Conservation (phyloP, 2,113 vertebrate species). For the Megaceryle maxima region DNA sequence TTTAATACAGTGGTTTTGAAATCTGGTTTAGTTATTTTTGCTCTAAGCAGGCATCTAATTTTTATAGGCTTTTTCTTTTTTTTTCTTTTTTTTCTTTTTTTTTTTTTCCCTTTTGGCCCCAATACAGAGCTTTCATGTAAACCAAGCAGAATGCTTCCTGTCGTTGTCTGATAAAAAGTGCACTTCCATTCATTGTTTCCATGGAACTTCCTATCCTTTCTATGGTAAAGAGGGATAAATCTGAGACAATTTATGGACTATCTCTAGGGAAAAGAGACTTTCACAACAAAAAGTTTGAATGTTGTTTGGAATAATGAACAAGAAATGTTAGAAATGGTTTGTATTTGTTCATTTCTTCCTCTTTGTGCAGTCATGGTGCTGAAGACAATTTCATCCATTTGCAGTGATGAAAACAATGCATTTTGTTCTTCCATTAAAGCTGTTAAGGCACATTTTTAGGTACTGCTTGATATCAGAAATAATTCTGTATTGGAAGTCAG, state of each 20-base stretch:
- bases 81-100: background rate
- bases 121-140: slow-evolving; percentile 52
- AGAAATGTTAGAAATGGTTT: background rate
- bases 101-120: slow-evolving; percentile 34
- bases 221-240: slow-evolving; percentile 58
- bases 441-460: background rate
- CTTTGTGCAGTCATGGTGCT: background rate
- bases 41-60: background rate
- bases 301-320: background rate
- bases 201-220: slow-evolving; percentile 72
- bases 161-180: slow-evolving; percentile 70
- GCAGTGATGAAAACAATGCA: background rate
- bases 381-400: background rate
- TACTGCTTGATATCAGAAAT: background rate
- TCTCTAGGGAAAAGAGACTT: slow-evolving; percentile 56
- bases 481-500: background rate
- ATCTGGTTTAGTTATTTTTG: slow-evolving; percentile 31
- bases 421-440: background rate
- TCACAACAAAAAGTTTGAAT: background rate
- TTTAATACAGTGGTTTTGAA: slow-evolving; percentile 29
- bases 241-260: slow-evolving; percentile 54
- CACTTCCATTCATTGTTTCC: slow-evolving; percentile 78
- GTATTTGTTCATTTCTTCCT: slow-evolving; percentile 1
- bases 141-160: slow-evolving; percentile 73
- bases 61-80: background rate